Evolutionary conservation across 35 echinoderm and acorn worm genomes (phyloP).

Genomic region (Strongylocentrotus purpuratus): DNA sequence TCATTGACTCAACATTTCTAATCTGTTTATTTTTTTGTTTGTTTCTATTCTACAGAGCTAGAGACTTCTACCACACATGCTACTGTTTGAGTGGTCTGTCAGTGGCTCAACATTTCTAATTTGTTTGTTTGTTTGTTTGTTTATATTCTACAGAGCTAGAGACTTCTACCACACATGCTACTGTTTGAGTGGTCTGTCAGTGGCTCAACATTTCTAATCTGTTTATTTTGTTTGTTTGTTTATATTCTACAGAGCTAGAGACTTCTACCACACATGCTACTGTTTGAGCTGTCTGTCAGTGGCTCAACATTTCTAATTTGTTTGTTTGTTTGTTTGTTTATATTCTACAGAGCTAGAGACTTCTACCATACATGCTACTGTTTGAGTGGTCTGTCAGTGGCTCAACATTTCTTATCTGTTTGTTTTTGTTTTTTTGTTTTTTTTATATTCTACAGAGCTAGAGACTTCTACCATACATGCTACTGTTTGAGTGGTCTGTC

Average conservation of each 20-base stretch:
- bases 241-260: conserved; percentile 63
- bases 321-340: neutral
- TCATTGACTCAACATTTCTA: too few species aligned
- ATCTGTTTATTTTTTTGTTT: too few species aligned
- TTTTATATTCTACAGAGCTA: conserved; percentile 55
- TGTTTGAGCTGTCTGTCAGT: conserved; percentile 94
- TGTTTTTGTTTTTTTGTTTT: neutral
- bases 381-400: conserved; percentile 52
- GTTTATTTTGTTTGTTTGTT: neutral
- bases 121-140: neutral
- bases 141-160: too few species aligned
- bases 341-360: too few species aligned
- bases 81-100: conserved; percentile 97
- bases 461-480: conserved; percentile 98
- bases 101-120: too few species aligned
- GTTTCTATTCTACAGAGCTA: too few species aligned
- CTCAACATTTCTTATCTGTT: too few species aligned
- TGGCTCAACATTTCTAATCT: too few species aligned
- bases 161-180: conserved; percentile 99
- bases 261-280: conserved; percentile 99
- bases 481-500: conserved; percentile 97
- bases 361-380: conserved; percentile 99
- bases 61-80: conserved; percentile 99
- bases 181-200: conserved; percentile 64
- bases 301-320: too few species aligned